Evolutionary conservation across 1,140 invertebrate species (phyloP).

Genomic region (Trachymyrmex cornetzi): DNA sequence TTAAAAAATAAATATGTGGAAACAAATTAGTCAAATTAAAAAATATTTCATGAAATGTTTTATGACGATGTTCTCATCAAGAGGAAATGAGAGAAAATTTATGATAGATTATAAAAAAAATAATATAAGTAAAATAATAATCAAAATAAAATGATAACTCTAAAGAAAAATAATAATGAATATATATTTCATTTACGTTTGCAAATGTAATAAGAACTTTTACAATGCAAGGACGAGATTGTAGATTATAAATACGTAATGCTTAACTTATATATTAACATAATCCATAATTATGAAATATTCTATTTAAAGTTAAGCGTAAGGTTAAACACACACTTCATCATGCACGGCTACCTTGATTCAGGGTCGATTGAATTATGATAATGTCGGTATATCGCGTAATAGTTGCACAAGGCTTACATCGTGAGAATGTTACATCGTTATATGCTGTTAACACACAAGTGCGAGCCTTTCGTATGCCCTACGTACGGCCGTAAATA

Average conservation of each 20-base stretch:
- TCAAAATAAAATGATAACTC: background rate
- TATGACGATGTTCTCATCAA: background rate
- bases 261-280: background rate
- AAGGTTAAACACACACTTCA: constrained; percentile 45
- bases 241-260: background rate
- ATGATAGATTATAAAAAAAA: background rate
- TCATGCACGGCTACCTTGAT: constrained; percentile 40
- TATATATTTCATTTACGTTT: background rate
- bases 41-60: background rate
- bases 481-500: constrained; percentile 28
- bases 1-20: constrained; percentile 11
- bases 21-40: constrained; percentile 5
- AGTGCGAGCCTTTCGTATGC: constrained; percentile 59
- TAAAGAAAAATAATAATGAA: background rate
- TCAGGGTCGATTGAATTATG: constrained; percentile 37
- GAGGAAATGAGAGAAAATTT: background rate
- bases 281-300: constrained; percentile 34
- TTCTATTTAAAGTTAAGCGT: background rate
- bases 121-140: no score
- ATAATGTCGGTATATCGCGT: constrained; percentile 18
- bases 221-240: background rate
- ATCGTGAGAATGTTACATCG: constrained; percentile 32
- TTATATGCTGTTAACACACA: constrained; percentile 13
- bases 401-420: constrained; percentile 14
- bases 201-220: background rate